Conservation (phyloP, 2,797 vertebrate genomes). For the Onychomys leucogaster region DNA sequence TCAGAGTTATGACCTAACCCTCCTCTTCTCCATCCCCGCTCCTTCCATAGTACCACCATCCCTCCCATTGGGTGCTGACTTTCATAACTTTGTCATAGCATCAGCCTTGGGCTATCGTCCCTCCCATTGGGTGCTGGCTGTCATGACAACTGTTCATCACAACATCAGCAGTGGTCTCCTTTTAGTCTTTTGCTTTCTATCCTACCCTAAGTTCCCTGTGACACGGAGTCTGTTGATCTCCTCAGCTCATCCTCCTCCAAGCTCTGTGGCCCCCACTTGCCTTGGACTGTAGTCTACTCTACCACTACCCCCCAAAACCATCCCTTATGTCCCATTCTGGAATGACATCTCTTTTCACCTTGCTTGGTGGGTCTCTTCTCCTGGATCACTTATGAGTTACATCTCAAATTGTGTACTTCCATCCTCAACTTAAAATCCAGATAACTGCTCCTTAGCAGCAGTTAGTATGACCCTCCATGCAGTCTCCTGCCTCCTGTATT, state of each 20-base stretch:
- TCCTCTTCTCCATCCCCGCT: neutral
- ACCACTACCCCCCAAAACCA: accelerated
- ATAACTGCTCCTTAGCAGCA: neutral
- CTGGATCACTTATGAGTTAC: neutral
- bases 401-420: neutral
- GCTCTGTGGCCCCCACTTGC: neutral
- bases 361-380: neutral
- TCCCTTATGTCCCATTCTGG: neutral
- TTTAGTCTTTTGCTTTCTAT: neutral
- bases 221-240: accelerated
- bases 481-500: neutral
- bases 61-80: neutral
- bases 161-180: neutral
- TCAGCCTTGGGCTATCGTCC: neutral
- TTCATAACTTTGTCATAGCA: neutral
- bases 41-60: accelerated
- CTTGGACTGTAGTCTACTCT: neutral
- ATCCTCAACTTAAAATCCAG: neutral
- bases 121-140: neutral
- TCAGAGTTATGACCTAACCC: neutral
- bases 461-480: neutral
- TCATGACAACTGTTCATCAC: accelerated
- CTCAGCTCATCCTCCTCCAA: neutral
- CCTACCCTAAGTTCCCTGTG: neutral
- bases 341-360: neutral